Percentiles rank a stretch among this genome's conserved stretches.
Conservation (phyloP, 2,113 vertebrate genomes). For the Proterorhinus semilunaris region DNA sequence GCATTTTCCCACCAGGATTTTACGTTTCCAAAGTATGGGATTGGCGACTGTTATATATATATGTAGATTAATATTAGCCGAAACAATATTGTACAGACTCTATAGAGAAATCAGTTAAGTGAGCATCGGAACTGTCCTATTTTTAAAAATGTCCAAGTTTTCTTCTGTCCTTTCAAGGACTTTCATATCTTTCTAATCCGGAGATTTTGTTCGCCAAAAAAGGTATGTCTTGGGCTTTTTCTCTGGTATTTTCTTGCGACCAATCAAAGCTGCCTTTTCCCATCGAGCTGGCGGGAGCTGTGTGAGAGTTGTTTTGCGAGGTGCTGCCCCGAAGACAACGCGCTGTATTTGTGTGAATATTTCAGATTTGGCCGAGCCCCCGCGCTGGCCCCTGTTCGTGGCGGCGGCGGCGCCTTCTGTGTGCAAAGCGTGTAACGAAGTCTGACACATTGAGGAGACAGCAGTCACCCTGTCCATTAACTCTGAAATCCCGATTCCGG, state of each 20-base stretch:
- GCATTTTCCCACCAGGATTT: too few species aligned
- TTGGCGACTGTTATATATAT: too few species aligned
- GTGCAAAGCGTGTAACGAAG: conserved; percentile 63
- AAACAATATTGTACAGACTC: too few species aligned
- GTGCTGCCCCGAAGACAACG: background rate
- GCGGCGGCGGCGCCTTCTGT: conserved; percentile 34
- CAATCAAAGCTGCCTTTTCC: background rate
- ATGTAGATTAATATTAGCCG: too few species aligned
- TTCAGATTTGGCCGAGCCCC: conserved; percentile 19
- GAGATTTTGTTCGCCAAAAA: background rate
- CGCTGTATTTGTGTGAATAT: conserved; percentile 7
- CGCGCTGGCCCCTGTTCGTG: conserved; percentile 5
- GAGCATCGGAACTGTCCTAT: too few species aligned
- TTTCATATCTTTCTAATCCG: background rate
- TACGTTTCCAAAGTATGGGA: too few species aligned
- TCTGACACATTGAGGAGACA: conserved; percentile 62
- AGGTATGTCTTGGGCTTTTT: background rate
- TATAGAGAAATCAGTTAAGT: too few species aligned
- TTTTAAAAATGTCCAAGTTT: background rate
- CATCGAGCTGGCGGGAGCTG: background rate
- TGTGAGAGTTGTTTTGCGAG: conserved; percentile 1
- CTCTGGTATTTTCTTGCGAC: background rate
- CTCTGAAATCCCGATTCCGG: conserved; percentile 66
- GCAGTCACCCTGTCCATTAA: conserved; percentile 60
- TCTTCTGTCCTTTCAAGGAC: background rate